Evolutionary conservation across 2,113 vertebrate genomes (phyloP), one percentile per base, ranked within the genome.

Genomic region (Oncorhynchus tshawytscha): DNA sequence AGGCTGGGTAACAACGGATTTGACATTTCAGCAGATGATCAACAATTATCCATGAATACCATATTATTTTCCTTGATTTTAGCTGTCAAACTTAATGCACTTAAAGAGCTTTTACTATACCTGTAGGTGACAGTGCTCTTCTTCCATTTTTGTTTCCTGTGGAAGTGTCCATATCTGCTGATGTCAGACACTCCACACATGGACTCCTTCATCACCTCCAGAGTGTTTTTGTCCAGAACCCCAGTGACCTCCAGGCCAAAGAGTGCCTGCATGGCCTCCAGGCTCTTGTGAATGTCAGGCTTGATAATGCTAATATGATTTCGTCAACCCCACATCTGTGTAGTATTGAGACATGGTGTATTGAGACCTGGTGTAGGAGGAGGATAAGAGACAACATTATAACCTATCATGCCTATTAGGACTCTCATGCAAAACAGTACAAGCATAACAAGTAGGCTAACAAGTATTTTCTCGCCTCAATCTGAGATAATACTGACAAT

Each of bases 91-190:
- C 34, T 57, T 18, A 57, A 16, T 57, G 51, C 51, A 39, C 34
- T 39, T 8, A 39, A 39, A 39, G 34, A 62, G 59, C 4, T 70
- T 15, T 15, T 66, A 48, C 15, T 25, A 12, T 79, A 94, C 91
- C 92, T 95, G 87, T 95, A 92, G 3, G 90, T 95, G 72, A 94
- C 73, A n/a, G 71, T 82, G 51, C 81, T 90, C 78, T 95, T 94
- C 78, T 89, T 3, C 91, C 90, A 95, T 70, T 85, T 95, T 70
- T 89, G 91, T 31, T 85, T 83, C 71, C 90, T 92, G 29, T 57
- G 71, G 76, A 94, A 94, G 77, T 94, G 86, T 13, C 82, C 88
- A 20, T 89, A 93, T 49, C 86, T 89, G n/a, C 89, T 91, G 77
- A 89, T 78, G 9, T 94, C 92, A 0, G 94, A 88, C 67, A 90